These are phyloP conservation scores for Spilogale gracilis DNA, from an alignment of 2,113 vertebrate genomes.

Conservation along the genomic window DNA sequence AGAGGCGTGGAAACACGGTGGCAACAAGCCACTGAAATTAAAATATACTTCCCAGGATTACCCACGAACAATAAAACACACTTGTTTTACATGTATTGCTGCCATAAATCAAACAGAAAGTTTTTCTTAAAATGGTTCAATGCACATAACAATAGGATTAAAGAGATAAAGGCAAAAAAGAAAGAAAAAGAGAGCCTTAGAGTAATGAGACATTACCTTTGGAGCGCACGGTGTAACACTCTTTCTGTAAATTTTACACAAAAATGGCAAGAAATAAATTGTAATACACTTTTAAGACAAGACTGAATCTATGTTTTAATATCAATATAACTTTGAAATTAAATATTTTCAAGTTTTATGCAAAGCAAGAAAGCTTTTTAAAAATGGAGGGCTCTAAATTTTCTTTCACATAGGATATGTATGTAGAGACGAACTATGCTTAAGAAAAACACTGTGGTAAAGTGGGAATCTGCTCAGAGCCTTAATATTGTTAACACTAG, in stretches of 20 bases:
- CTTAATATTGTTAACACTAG: not conserved
- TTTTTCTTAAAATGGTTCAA: conserved; percentile 83
- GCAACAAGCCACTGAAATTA: conserved; percentile 58
- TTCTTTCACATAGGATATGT: conserved; percentile 85
- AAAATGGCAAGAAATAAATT: conserved; percentile 99
- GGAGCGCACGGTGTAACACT: conserved; percentile 98
- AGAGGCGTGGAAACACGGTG: not conserved
- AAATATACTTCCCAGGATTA: conserved; percentile 50
- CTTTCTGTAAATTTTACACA: conserved; percentile 99
- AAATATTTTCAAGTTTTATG: conserved; percentile 86
- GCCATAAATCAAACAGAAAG: conserved; percentile 73
- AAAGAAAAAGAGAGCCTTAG: conserved; percentile 93
- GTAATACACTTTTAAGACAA: conserved; percentile 98
- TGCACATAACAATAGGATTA: conserved; percentile 88
- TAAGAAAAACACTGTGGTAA: conserved; percentile 42
- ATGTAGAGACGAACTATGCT: conserved; percentile 73
- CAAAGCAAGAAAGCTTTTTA: conserved; percentile 88
- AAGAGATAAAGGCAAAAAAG: conserved; percentile 87
- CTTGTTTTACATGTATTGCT: conserved; percentile 60
- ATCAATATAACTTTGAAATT: conserved; percentile 87
- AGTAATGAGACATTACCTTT: conserved; percentile 99
- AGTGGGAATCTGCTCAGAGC: conserved; percentile 60
- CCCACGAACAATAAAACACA: conserved; percentile 58
- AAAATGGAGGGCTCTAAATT: conserved; percentile 90
- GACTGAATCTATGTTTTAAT: conserved; percentile 90